Evolutionary conservation across 2,797 vertebrate genomes (phyloP).

Genomic region (Rhyacichthys aspro): DNA sequence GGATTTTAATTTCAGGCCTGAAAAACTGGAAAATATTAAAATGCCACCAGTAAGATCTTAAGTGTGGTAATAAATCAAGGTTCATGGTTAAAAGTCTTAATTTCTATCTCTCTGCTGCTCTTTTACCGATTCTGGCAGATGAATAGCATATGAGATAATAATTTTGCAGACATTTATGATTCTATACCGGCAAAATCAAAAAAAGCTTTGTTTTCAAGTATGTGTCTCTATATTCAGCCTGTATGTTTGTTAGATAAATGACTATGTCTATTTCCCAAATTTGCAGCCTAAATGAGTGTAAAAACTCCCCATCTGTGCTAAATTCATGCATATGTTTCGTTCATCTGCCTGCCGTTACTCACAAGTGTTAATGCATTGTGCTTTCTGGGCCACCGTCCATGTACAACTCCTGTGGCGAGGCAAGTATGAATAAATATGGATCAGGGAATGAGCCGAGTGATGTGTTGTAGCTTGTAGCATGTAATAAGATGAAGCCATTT

Average conservation of each 20-base stretch:
- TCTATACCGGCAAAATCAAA: no score
- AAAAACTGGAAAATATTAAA: neutral
- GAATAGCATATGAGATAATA: no score
- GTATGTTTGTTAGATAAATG: no score
- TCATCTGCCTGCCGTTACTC: neutral
- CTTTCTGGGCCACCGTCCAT: neutral
- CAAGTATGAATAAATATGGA: neutral
- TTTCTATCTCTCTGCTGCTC: neutral
- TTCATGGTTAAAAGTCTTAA: no score
- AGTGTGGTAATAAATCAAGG: neutral
- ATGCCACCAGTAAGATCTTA: neutral
- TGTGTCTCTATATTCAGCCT: no score
- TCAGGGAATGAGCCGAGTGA: slow-evolving; percentile 1
- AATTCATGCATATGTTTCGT: neutral
- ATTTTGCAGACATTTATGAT: no score
- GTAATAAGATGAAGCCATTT: slow-evolving; percentile 21
- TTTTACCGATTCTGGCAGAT: no score
- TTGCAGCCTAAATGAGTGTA: no score
- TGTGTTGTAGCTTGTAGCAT: neutral
- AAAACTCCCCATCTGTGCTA: neutral
- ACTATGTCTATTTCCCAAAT: no score
- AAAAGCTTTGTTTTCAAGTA: no score
- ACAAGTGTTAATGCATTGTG: neutral
- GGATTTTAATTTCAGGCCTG: slow-evolving; percentile 4
- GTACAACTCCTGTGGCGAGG: slow-evolving; percentile 8